These are phyloP conservation scores for Hippoglossus stenolepis DNA, from an alignment of 2,113 vertebrate species.

Conservation along the genomic window DNA sequence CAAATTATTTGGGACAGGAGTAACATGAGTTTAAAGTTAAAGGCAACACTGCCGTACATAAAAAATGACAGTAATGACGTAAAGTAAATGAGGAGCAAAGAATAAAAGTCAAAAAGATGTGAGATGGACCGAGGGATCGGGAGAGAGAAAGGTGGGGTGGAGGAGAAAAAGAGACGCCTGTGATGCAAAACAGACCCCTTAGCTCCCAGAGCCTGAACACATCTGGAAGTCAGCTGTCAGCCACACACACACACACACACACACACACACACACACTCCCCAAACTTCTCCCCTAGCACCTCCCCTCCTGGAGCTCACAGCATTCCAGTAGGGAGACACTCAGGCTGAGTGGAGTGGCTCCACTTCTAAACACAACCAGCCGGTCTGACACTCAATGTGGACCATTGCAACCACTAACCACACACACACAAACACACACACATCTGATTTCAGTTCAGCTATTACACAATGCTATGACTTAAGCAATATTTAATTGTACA, in stretches of 20 bases:
- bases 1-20: neutral
- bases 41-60: neutral
- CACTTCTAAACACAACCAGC: constrained; percentile 81
- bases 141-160: constrained; percentile 42
- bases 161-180: constrained; percentile 55
- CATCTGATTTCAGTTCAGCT: constrained; percentile 49
- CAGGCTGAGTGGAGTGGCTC: constrained; percentile 80
- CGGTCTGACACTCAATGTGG: constrained; percentile 70
- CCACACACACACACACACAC: constrained; percentile 54
- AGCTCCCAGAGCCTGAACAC: constrained; percentile 69
- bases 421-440: constrained; percentile 9
- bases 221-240: constrained; percentile 87
- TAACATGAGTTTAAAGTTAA: neutral
- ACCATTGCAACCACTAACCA: constrained; percentile 46
- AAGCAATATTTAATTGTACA: constrained; percentile 50
- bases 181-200: constrained; percentile 81
- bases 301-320: constrained; percentile 73
- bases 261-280: constrained; percentile 22
- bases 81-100: neutral
- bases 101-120: constrained; percentile 11
- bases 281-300: constrained; percentile 60
- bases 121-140: constrained; percentile 8
- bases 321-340: constrained; percentile 83
- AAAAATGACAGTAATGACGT: constrained; percentile 11
- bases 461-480: constrained; percentile 43